These are phyloP conservation scores for Plagiodera versicolora DNA, from an alignment of 2,888 invertebrate species.

Conservation along the genomic window DNA sequence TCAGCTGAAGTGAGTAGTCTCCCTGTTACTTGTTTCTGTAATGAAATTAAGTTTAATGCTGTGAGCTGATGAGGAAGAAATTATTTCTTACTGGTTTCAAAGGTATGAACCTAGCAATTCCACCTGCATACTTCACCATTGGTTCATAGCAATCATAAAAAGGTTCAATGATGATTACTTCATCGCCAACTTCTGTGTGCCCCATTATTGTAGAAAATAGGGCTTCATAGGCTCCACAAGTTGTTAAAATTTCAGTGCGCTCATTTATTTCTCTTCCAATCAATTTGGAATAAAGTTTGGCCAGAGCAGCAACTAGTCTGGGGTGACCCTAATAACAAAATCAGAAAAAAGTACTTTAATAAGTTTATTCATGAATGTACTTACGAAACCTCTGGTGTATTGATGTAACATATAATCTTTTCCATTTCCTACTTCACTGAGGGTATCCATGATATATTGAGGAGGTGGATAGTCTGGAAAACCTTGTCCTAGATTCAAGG, in stretches of 20 bases:
- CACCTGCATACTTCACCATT: constrained; percentile 88
- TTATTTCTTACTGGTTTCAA: constrained; percentile 63
- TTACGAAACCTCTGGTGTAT: constrained; percentile 93
- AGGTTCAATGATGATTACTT: constrained; percentile 97
- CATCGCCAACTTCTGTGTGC: constrained; percentile 82
- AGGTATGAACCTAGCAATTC: constrained; percentile 83
- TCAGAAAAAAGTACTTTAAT: too few relatives aligned
- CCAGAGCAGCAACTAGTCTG: constrained; percentile 79
- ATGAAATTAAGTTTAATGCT: constrained; percentile 9
- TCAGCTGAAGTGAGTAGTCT: constrained; percentile 70
- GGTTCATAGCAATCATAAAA: constrained; percentile 98
- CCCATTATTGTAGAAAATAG: constrained; percentile 75
- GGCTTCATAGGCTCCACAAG: constrained; percentile 93
- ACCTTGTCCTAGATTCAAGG: constrained; percentile 93
- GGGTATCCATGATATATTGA: constrained; percentile 74
- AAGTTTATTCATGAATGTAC: constrained; percentile 23
- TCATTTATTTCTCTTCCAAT: constrained; percentile 79
- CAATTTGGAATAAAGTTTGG: constrained; percentile 82
- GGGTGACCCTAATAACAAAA: constrained; percentile 81
- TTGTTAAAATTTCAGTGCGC: constrained; percentile 83
- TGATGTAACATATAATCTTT: constrained; percentile 82
- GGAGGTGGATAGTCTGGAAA: constrained; percentile 93
- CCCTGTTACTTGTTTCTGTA: constrained; percentile 45
- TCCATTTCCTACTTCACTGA: constrained; percentile 67
- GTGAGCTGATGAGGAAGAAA: background rate